These are phyloP conservation scores for Urocitellus parryii DNA, from an alignment of 2,113 vertebrate genomes.

Conservation along the genomic window DNA sequence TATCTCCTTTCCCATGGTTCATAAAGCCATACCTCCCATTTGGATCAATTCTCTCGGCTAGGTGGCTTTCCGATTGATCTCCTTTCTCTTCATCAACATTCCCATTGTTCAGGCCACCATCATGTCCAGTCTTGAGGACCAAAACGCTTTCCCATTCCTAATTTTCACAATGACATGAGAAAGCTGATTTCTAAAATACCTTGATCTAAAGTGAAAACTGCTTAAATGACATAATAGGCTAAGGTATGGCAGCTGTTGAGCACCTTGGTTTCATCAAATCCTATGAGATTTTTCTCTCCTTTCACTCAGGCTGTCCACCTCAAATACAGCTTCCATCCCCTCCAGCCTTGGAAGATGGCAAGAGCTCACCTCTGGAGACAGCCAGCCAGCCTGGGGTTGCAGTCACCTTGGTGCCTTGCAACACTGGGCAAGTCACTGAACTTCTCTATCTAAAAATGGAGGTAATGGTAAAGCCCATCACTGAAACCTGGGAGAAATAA, in stretches of 20 bases:
- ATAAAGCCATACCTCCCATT: not conserved
- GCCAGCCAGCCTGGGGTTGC: not conserved
- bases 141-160: not conserved
- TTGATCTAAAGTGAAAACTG: not conserved
- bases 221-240: not conserved
- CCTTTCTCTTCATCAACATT: not conserved
- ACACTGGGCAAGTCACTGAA: not conserved
- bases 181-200: slow-evolving; percentile 2
- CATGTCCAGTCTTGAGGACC: not conserved
- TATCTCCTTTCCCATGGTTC: not conserved
- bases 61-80: not conserved
- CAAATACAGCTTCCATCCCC: not conserved
- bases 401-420: not conserved
- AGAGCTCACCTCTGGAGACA: not conserved
- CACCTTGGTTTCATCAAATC: not conserved
- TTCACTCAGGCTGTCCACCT: not conserved
- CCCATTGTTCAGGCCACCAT: not conserved
- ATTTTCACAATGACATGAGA: not conserved
- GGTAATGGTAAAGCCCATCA: not conserved
- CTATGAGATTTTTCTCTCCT: not conserved
- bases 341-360: not conserved
- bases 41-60: not conserved
- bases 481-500: not conserved
- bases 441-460: not conserved
- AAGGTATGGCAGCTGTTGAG: not conserved